Conservation (phyloP, 92 coral and sea anemone genomes). For the Palythoa caribaeorum region DNA sequence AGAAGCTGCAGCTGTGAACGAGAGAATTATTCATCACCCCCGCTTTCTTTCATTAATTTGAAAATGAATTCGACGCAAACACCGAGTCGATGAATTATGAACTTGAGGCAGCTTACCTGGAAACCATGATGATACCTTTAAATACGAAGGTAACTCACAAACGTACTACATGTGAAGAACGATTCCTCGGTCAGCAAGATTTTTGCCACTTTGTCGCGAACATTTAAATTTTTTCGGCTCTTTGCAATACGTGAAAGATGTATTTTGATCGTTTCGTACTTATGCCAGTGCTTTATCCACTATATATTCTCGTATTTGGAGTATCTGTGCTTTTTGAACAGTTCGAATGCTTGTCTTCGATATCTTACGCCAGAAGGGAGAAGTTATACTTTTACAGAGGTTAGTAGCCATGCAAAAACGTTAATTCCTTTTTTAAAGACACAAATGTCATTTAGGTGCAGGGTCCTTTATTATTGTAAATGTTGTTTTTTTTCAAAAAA, state of each 20-base stretch:
- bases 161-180: neutral
- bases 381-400: slow-evolving; percentile 17
- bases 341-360: neutral
- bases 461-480: neutral
- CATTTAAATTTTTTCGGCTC: neutral
- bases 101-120: slow-evolving; percentile 1
- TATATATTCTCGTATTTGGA: neutral
- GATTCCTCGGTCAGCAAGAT: neutral
- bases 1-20: slow-evolving; percentile 63
- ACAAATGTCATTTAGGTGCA: slow-evolving; percentile 19
- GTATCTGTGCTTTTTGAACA: neutral
- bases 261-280: neutral
- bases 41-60: slow-evolving; percentile 49
- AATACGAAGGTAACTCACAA: neutral
- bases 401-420: slow-evolving; percentile 26
- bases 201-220: slow-evolving; percentile 9
- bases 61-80: slow-evolving; percentile 45
- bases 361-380: neutral
- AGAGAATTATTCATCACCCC: slow-evolving; percentile 47
- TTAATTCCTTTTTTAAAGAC: slow-evolving; percentile 29
- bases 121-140: slow-evolving; percentile 9
- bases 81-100: slow-evolving; percentile 21
- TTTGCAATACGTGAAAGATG: slow-evolving; percentile 1
- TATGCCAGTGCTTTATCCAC: neutral
- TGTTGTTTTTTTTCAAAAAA: neutral